Conservation (phyloP, 2,888 invertebrate genomes). For the Cyclophora albipunctata region DNA sequence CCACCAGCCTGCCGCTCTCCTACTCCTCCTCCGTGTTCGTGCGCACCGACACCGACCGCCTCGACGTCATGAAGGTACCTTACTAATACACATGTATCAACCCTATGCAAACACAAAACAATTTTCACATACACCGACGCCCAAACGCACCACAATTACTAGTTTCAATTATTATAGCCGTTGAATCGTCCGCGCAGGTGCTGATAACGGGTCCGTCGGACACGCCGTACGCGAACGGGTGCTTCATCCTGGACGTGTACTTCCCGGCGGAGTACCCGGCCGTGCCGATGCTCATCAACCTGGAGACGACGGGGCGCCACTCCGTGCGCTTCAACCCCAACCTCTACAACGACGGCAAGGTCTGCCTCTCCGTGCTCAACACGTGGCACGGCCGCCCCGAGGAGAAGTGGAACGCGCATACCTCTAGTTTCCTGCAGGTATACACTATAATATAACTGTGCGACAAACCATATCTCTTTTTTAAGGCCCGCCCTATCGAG, state of each 20-base stretch:
- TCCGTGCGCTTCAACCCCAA: conserved; percentile 95
- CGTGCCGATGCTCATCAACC: conserved; percentile 91
- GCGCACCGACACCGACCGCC: conserved; percentile 92
- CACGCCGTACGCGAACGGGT: conserved; percentile 94
- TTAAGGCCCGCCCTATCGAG: too few relatives aligned
- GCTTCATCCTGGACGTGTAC: conserved; percentile 93
- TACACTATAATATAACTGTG: background rate
- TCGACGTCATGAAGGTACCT: conserved; percentile 92
- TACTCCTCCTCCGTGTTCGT: conserved; percentile 97
- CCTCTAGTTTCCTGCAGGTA: conserved; percentile 91
- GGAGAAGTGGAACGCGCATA: conserved; percentile 98
- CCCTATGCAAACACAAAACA: background rate
- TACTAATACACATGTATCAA: background rate
- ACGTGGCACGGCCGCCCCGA: conserved; percentile 98
- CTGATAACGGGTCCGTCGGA: conserved; percentile 94
- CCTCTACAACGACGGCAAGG: conserved; percentile 95
- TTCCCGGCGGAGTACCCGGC: conserved; percentile 90
- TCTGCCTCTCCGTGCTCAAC: conserved; percentile 93
- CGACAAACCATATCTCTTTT: too few relatives aligned
- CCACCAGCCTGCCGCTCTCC: conserved; percentile 92
- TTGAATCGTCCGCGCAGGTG: conserved; percentile 69
- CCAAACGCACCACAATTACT: background rate
- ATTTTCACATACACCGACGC: background rate
- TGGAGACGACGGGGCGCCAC: conserved; percentile 92
- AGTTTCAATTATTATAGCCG: too few relatives aligned